Evolutionary conservation across 2,797 vertebrate genomes (phyloP), one percentile per base, ranked within the genome.

Genomic region (Sternarchorhynchus goeldii): DNA sequence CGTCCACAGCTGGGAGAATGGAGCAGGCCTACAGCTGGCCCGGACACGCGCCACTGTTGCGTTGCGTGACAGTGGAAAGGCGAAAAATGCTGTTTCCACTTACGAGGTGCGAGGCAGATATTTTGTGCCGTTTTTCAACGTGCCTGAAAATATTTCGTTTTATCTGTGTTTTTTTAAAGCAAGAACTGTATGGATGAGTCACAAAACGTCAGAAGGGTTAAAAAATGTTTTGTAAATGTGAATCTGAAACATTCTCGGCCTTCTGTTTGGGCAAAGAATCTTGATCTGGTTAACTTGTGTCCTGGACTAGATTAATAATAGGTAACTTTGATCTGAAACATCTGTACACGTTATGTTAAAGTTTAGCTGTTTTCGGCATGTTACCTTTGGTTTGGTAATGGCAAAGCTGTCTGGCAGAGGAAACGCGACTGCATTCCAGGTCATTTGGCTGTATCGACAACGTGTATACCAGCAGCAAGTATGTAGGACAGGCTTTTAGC

Each of bases 401-500:
- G 39, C 25, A 67, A 69, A 31, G 32, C 45, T 70, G 53, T n/a
- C 10, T 45, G 41, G 41, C 41, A 8, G 41, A 45, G 41, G 41
- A 45, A 8, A 12, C 45, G 45, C 14, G 17, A 16, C 18, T 55
- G 45, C 41, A 25, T 53, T 69, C 45, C 66, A 56, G 68, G 68
- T 70, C 67, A 53, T 21, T 53, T 69, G 67, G 67, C 67, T 32
- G 45, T 17, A 45, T 3, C 17, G 17, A 18, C 17, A 18, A 10
- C n/a, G 55, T 57, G 17, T 57, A 20, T 57, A 7, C 41, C 10
- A 45, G 6, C 41, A 8, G 55, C 3, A 3, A 14, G 53, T 55
- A 18, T 5, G 53, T 90, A 84, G 88, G 88, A 83, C 89, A 90
- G 78, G 84, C 89, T 88, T 91, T 90, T 79, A 88, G 86, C 86